These are phyloP conservation scores for Ectropis crepuscularia DNA, from an alignment of 2,888 invertebrate species.

Conservation along the genomic window DNA sequence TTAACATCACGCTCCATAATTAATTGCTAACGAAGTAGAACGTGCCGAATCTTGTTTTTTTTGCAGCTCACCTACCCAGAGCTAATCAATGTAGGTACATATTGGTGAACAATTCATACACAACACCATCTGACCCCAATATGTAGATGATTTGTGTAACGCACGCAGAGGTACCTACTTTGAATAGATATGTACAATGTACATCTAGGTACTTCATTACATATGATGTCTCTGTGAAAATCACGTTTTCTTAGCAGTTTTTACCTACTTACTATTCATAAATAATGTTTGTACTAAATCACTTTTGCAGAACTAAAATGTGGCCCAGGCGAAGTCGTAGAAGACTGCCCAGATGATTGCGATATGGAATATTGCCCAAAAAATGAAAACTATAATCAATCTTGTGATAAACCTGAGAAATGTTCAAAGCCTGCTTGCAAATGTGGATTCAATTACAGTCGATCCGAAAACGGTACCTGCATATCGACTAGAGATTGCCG, in stretches of 20 bases:
- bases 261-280: neutral
- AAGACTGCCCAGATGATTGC: slow-evolving; percentile 43
- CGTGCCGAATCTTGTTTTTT: too few relatives aligned
- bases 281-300: neutral
- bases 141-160: too few relatives aligned
- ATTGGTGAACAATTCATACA: too few relatives aligned
- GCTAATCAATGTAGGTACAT: too few relatives aligned
- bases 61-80: too few relatives aligned
- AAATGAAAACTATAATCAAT: slow-evolving; percentile 25
- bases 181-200: too few relatives aligned
- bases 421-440: slow-evolving; percentile 36
- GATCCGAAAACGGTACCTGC: slow-evolving; percentile 41
- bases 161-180: too few relatives aligned
- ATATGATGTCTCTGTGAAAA: neutral
- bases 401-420: slow-evolving; percentile 23
- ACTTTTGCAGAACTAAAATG: slow-evolving; percentile 35
- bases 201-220: too few relatives aligned
- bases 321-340: slow-evolving; percentile 33
- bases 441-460: slow-evolving; percentile 43
- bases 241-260: neutral
- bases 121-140: too few relatives aligned
- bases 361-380: slow-evolving; percentile 34
- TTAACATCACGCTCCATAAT: too few relatives aligned
- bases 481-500: slow-evolving; percentile 37
- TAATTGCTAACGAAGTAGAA: too few relatives aligned